A percentile compares a stretch with the other conserved stretches of the same genome.
phyloP scores from a whole-genome alignment of 2,888 invertebrate species.

The Lasioglossum figueresi region DNA sequence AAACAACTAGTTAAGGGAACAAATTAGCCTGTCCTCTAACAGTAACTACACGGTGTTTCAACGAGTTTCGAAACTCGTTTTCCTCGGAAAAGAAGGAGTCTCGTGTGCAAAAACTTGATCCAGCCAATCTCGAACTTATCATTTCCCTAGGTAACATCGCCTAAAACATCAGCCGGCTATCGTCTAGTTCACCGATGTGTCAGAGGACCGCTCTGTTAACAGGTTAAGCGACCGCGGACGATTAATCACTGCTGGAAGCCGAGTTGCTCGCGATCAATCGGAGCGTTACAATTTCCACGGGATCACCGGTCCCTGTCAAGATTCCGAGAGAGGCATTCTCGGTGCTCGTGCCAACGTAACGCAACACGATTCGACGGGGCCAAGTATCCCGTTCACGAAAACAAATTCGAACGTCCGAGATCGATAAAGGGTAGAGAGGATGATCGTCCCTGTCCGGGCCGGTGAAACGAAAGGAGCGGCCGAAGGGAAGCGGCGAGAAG shows the following conservation, averaged over 20 bases:
- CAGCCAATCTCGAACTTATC: not conserved
- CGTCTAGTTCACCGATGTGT: not conserved
- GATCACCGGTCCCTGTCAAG: conserved; percentile 3
- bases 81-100: not conserved
- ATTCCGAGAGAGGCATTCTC: conserved; percentile 2
- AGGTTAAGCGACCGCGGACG: not conserved
- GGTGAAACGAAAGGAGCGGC: conserved; percentile 51
- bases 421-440: conserved; percentile 66
- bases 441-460: conserved; percentile 59
- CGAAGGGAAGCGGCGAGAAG: conserved; percentile 34
- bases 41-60: not conserved
- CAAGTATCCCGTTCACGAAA: conserved; percentile 51
- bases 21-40: not conserved
- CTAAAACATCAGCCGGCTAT: not conserved
- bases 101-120: not conserved
- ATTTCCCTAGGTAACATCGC: not conserved
- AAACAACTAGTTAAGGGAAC: not conserved
- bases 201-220: not conserved
- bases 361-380: conserved; percentile 14
- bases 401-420: conserved; percentile 66
- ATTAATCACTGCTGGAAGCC: not conserved
- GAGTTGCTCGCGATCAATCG: not conserved
- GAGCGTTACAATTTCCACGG: conserved; percentile 11
- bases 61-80: not conserved
- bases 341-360: conserved; percentile 25